Base-by-base conservation (phyloP, 2,797 vertebrate genomes). In the Philypnodon macrostomus region DNA sequence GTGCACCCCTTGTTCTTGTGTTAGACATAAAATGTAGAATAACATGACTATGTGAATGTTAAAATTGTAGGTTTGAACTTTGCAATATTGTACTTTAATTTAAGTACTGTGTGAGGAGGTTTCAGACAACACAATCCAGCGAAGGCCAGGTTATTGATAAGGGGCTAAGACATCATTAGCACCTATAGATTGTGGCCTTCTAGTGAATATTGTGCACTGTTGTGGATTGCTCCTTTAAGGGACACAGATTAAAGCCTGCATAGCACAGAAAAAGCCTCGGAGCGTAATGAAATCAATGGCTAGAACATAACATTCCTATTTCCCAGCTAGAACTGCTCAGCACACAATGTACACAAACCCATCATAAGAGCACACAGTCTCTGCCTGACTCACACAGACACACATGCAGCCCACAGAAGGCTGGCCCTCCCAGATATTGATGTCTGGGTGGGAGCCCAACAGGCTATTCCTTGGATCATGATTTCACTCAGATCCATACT, bases 261-360 rank as follows among this genome's bases (percentile, higher is more conserved):
- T 70, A 78, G 51, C 53, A 69, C 74, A 41, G 64, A 81, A 65
- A 78, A 77, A 76, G 58, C 76, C 71, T 74, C 62, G 62, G 63
- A 81, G 81, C 56, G 39, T 65, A 73, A 80, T 83, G 70, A 85
- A 87, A 88, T 85, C 84, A 85, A 84, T 86, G 77, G 70, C 63
- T 7, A 50, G 73, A 75, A 77, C 72, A 73, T 68, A 70, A 73
- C 77, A 83, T 85, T 84, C 70, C 68, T 64, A 63, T 73, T 80
- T 65, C 53, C 47, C 48, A 56, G 68, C 66, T 60, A 62, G 48
- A 59, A 55, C 63, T 70, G 69, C 62, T 75, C 67, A 56, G 70
- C 53, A 47, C 71, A 65, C 64, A 49, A 41, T 73, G 64, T 69
- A 58, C 71, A 79, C 69, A 66, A 55, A 30, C 47, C 44, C 3